phyloP scores from a whole-genome alignment of 2,113 vertebrate genomes.

The Ranitomeya variabilis region DNA sequence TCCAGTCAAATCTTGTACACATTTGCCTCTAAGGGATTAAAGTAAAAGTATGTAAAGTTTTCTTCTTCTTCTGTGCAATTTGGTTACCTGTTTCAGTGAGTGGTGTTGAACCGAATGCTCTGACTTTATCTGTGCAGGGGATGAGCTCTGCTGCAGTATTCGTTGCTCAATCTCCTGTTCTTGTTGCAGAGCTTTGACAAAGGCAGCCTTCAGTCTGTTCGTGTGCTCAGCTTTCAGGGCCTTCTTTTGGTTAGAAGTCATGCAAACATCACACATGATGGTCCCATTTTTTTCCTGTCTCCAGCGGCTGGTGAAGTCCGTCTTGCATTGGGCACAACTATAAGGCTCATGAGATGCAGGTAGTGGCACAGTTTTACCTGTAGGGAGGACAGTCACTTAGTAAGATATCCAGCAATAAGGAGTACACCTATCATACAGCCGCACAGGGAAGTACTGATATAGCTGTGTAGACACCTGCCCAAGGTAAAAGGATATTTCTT shows the following conservation, averaged over 20 bases:
- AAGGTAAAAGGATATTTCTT: no score
- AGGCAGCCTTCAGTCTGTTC: slow-evolving; percentile 92
- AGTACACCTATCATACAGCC: background rate
- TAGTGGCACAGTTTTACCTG: slow-evolving; percentile 77
- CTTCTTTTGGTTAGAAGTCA: slow-evolving; percentile 97
- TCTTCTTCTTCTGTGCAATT: no score
- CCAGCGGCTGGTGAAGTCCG: slow-evolving; percentile 98
- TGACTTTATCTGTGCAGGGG: slow-evolving; percentile 75
- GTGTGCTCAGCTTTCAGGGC: slow-evolving; percentile 95
- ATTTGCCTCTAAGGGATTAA: no score
- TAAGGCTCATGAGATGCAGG: slow-evolving; percentile 84
- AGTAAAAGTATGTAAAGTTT: background rate
- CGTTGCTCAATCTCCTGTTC: slow-evolving; percentile 98
- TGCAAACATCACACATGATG: slow-evolving; percentile 94
- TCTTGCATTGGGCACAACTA: slow-evolving; percentile 93
- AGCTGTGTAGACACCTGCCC: no score
- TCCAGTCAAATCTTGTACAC: no score
- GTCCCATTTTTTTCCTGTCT: slow-evolving; percentile 90
- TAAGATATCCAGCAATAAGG: background rate
- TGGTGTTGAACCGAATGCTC: slow-evolving; percentile 80
- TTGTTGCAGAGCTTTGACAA: slow-evolving; percentile 97
- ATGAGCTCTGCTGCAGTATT: slow-evolving; percentile 84
- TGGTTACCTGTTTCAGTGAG: slow-evolving; percentile 84
- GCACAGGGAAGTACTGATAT: no score
- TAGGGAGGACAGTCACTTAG: background rate